These are phyloP conservation scores for Pelodiscus sinensis DNA, from an alignment of 2,113 vertebrate species.

Conservation along the genomic window DNA sequence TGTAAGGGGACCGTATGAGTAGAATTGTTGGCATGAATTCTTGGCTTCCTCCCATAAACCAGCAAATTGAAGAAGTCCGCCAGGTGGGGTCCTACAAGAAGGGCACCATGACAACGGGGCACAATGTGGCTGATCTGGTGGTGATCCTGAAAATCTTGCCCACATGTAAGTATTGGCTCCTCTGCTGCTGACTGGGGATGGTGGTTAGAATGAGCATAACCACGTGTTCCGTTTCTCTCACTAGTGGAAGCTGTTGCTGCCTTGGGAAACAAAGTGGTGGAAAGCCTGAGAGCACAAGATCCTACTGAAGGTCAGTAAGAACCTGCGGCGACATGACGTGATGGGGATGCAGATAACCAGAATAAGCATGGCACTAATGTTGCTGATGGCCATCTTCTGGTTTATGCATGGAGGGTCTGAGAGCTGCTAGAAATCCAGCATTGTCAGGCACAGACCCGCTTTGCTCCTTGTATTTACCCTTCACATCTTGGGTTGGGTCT, in stretches of 20 bases:
- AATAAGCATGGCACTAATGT: background rate
- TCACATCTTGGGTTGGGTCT: rapidly evolving
- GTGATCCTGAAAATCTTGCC: conserved; percentile 98
- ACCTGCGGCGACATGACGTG: rapidly evolving
- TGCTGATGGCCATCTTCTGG: too few relatives aligned
- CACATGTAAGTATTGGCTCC: conserved; percentile 82
- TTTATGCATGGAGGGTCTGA: too few relatives aligned
- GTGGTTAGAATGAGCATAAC: rapidly evolving
- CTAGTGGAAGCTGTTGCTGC: conserved; percentile 97
- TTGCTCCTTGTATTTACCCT: background rate
- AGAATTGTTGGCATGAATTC: rapidly evolving
- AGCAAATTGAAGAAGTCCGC: conserved; percentile 99
- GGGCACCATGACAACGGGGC: conserved; percentile 96
- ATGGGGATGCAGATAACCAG: background rate
- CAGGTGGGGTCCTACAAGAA: conserved; percentile 99
- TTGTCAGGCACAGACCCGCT: background rate
- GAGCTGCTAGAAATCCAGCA: background rate
- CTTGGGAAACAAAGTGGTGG: conserved; percentile 94
- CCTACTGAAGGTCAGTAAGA: conserved; percentile 86
- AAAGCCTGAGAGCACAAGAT: conserved; percentile 92
- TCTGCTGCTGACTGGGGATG: rapidly evolving
- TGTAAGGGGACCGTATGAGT: rapidly evolving
- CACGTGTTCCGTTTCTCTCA: background rate
- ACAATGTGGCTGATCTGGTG: conserved; percentile 96
- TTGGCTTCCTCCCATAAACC: rapidly evolving